Conservation (phyloP, 2,113 vertebrate species). For the Gymnarchus niloticus region DNA sequence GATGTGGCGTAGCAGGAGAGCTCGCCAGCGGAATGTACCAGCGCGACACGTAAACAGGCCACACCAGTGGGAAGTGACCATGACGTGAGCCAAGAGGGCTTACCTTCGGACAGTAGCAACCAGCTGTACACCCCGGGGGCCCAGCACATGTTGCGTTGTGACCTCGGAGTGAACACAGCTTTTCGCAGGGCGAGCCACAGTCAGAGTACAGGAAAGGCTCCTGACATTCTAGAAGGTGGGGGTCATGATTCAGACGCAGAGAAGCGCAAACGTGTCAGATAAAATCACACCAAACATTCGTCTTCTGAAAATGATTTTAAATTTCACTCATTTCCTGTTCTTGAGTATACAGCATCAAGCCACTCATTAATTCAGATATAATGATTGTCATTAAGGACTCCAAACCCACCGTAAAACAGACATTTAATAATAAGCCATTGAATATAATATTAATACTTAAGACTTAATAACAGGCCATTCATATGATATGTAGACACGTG, state of each 20-base stretch:
- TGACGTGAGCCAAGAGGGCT: not conserved
- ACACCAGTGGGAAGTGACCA: not conserved
- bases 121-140: constrained; percentile 61
- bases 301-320: not conserved
- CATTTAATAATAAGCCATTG: no score
- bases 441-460: no score
- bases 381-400: not conserved
- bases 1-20: not conserved
- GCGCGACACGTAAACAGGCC: not conserved
- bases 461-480: no score
- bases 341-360: not conserved
- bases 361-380: no score
- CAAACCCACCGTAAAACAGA: not conserved
- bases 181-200: constrained; percentile 69
- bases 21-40: not conserved
- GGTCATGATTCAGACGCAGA: not conserved
- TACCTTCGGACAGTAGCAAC: constrained; percentile 83
- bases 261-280: not conserved
- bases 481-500: no score
- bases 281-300: not conserved
- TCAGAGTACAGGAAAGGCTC: constrained; percentile 64
- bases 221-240: constrained; percentile 47
- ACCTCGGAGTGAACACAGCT: constrained; percentile 64
- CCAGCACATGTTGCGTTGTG: constrained; percentile 53
- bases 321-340: not conserved